These are phyloP conservation scores for Exocentrus adspersus DNA, from an alignment of 2,888 invertebrate genomes.

Conservation along the genomic window DNA sequence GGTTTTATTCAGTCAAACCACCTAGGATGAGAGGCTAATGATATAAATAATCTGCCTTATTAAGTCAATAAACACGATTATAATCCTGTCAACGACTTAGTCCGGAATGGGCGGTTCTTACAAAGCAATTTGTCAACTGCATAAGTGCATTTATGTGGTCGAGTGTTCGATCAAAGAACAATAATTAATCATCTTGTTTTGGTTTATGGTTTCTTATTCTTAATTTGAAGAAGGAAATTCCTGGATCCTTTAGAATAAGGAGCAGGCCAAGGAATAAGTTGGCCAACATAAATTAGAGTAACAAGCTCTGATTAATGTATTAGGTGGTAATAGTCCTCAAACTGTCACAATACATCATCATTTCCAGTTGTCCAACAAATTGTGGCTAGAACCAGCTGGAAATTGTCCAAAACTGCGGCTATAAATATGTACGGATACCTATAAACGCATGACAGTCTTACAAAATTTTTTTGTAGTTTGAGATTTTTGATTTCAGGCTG, in stretches of 20 bases:
- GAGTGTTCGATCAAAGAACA: neutral
- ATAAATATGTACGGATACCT: no score
- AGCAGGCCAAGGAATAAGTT: no score
- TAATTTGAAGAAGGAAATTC: no score
- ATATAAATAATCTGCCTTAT: slow-evolving; percentile 39
- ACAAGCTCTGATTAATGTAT: neutral
- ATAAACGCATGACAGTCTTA: no score
- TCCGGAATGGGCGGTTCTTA: slow-evolving; percentile 28
- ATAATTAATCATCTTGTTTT: neutral
- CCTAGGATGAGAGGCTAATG: slow-evolving; percentile 40
- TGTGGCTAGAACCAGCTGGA: neutral
- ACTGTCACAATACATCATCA: neutral
- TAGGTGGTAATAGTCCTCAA: neutral
- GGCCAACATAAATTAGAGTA: neutral
- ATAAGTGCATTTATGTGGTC: neutral
- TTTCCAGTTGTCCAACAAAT: neutral
- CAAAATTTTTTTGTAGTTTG: no score
- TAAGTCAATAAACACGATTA: slow-evolving; percentile 42
- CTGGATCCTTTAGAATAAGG: no score
- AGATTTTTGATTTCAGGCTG: no score
- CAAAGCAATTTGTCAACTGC: slow-evolving; percentile 21
- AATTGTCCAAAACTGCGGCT: neutral
- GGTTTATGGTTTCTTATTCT: no score
- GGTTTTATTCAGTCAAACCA: slow-evolving; percentile 32
- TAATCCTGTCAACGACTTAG: slow-evolving; percentile 42